Evolutionary conservation across 1,140 invertebrate genomes (phyloP).

Genomic region (Pogonomyrmex californicus): DNA sequence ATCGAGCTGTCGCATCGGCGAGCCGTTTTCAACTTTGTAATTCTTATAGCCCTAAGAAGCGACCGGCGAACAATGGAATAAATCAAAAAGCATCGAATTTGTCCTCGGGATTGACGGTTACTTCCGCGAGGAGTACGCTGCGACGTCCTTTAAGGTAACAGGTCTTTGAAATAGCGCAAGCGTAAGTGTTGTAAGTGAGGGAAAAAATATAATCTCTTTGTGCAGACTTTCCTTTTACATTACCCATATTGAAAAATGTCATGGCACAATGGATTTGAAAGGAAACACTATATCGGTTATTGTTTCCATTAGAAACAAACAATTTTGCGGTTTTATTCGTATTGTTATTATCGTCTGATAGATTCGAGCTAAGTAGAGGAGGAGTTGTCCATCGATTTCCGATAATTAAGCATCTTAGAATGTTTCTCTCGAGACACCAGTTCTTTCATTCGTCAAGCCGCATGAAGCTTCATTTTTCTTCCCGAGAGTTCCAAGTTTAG

Average conservation of each 20-base stretch:
- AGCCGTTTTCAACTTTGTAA: neutral
- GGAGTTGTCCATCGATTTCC: slow-evolving; percentile 37
- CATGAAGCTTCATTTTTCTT: slow-evolving; percentile 4
- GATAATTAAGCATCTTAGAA: slow-evolving; percentile 55
- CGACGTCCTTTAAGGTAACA: neutral
- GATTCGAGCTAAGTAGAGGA: slow-evolving; percentile 34
- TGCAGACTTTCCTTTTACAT: neutral
- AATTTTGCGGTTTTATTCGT: slow-evolving; percentile 24
- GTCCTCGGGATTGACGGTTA: slow-evolving; percentile 15
- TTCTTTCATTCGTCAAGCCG: slow-evolving; percentile 48
- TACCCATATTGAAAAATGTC: neutral
- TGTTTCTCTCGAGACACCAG: slow-evolving; percentile 7
- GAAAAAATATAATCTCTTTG: neutral
- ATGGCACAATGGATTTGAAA: neutral
- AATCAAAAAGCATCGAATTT: slow-evolving; percentile 24
- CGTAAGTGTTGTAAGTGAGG: neutral
- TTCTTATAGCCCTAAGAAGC: neutral
- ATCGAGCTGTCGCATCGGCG: slow-evolving; percentile 28
- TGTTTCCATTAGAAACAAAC: slow-evolving; percentile 27
- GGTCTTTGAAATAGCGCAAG: neutral
- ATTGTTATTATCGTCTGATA: slow-evolving; percentile 33
- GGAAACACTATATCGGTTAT: slow-evolving; percentile 27
- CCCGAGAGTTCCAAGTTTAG: neutral
- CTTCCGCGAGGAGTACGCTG: neutral
- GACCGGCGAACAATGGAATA: neutral